A percentile compares a stretch with the other conserved stretches of the same genome.
phyloP scores from a whole-genome alignment of 2,113 vertebrate genomes.

The Otus sunia region DNA sequence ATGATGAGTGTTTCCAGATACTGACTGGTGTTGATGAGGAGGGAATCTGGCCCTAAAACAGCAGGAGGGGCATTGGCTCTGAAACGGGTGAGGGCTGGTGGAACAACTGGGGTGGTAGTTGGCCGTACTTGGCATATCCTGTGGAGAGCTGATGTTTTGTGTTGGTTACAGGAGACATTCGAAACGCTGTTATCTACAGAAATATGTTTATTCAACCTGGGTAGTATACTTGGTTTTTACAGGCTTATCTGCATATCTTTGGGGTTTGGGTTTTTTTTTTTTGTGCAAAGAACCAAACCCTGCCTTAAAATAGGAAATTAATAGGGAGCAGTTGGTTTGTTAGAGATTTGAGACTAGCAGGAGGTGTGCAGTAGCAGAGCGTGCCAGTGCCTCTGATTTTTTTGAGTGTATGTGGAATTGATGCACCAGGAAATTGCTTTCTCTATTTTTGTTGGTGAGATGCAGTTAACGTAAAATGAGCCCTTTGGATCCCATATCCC shows the following conservation, averaged over 20 bases:
- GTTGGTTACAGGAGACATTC: background rate
- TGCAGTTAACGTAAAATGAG: background rate
- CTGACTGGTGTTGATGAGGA: background rate
- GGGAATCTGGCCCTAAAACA: background rate
- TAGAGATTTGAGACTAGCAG: background rate
- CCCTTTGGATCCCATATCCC: background rate
- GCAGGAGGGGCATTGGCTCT: background rate
- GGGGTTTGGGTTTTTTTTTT: too few species aligned
- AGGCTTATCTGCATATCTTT: background rate
- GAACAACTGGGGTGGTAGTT: background rate
- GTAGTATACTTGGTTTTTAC: background rate
- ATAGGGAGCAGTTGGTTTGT: background rate
- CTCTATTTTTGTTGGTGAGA: conserved; percentile 6
- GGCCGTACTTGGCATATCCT: fast-evolving
- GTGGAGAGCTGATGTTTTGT: background rate
- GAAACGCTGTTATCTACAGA: background rate
- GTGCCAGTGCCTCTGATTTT: background rate
- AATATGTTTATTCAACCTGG: background rate
- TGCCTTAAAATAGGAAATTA: background rate
- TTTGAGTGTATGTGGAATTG: background rate
- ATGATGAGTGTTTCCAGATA: background rate
- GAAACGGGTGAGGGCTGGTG: background rate
- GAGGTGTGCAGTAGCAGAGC: background rate
- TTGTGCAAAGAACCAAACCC: too few species aligned
- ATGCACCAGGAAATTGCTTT: conserved; percentile 46